Conservation (phyloP, 2,888 invertebrate genomes). For the Yponomeuta evonymella region DNA sequence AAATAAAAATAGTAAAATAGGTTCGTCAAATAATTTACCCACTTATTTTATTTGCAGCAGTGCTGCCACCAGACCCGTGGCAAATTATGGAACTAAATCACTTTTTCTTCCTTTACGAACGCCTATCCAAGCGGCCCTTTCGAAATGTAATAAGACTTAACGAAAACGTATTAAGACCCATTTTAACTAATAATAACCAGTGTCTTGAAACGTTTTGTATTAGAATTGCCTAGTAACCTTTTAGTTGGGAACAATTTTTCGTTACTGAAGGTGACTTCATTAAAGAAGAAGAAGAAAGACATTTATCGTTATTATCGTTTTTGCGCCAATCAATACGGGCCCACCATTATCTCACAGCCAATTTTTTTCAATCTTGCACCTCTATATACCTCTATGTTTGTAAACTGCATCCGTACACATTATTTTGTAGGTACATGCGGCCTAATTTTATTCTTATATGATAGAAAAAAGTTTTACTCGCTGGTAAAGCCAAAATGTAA, state of each 20-base stretch:
- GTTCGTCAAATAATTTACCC: not conserved
- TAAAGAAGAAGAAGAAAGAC: no score
- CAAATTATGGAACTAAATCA: conserved; percentile 46
- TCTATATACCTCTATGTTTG: no score
- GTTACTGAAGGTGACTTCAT: conserved; percentile 30
- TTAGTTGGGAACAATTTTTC: conserved; percentile 34
- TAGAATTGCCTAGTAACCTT: conserved; percentile 32
- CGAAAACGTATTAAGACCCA: conserved; percentile 35
- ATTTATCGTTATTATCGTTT: conserved; percentile 30
- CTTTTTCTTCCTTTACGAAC: conserved; percentile 26
- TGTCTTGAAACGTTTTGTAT: conserved; percentile 32
- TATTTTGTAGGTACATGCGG: no score
- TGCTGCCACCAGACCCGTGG: conserved; percentile 45
- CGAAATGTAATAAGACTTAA: conserved; percentile 49
- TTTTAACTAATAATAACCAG: conserved; percentile 33
- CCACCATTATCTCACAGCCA: no score
- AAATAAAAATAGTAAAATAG: not conserved
- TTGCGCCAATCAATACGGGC: conserved; percentile 32
- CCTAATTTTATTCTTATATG: no score
- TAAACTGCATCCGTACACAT: no score
- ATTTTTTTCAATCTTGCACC: no score
- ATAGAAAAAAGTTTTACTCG: no score
- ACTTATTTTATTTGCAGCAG: conserved; percentile 25
- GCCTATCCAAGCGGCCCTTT: conserved; percentile 32
- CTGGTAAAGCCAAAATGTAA: no score